phyloP scores from a whole-genome alignment of 2,888 invertebrate species.

The Cyclophora albipunctata region DNA sequence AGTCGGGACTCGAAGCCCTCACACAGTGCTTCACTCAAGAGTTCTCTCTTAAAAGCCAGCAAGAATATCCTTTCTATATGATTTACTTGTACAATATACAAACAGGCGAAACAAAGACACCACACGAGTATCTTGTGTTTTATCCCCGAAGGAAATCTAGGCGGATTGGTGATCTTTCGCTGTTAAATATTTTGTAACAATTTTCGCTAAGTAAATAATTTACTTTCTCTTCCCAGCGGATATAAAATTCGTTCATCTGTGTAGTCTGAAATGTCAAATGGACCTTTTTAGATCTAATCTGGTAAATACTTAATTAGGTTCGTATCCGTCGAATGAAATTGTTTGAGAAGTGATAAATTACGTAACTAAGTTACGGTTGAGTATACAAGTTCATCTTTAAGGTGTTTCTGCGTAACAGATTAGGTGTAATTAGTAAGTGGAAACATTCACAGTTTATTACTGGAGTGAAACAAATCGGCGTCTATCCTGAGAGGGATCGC shows the following conservation, averaged over 20 bases:
- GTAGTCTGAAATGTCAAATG: no score
- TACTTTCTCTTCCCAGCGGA: constrained; percentile 1
- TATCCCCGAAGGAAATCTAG: constrained; percentile 30
- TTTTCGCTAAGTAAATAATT: not conserved
- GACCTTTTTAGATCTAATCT: no score
- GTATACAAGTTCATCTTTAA: constrained; percentile 20
- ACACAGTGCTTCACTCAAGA: constrained; percentile 43
- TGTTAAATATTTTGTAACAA: constrained; percentile 18
- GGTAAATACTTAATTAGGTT: no score
- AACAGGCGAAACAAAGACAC: constrained; percentile 24
- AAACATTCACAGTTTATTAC: constrained; percentile 40
- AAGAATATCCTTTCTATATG: constrained; percentile 41
- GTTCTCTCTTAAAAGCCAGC: constrained; percentile 50
- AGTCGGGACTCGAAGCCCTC: constrained; percentile 41
- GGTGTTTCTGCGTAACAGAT: constrained; percentile 28
- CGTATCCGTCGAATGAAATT: no score
- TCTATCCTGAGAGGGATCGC: constrained; percentile 39
- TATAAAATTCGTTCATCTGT: not conserved
- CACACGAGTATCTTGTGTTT: constrained; percentile 28
- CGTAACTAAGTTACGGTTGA: constrained; percentile 10
- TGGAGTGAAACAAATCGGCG: constrained; percentile 33
- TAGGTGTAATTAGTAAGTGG: constrained; percentile 44
- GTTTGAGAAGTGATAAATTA: not conserved
- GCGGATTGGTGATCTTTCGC: constrained; percentile 15
- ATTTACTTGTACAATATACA: constrained; percentile 25